Evolutionary conservation across 2,888 invertebrate species (phyloP).

Genomic region (Dryobota labecula): DNA sequence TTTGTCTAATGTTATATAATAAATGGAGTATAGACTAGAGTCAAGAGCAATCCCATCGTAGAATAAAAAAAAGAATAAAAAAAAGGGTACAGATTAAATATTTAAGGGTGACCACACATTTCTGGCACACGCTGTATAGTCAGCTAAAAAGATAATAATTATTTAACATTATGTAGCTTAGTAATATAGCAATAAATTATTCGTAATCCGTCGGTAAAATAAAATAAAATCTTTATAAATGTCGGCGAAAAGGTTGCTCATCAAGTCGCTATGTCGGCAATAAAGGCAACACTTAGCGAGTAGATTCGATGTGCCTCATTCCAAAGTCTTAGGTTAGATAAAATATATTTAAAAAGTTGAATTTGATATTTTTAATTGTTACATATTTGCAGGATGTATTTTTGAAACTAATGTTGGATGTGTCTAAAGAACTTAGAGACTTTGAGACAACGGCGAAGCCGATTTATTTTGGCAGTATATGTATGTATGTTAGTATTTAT

Average conservation of each 20-base stretch:
- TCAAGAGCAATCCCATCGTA: too few species aligned
- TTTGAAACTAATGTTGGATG: not conserved
- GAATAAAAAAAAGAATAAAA: too few species aligned
- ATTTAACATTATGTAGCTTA: not conserved
- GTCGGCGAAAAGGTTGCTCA: not conserved
- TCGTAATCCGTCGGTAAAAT: not conserved
- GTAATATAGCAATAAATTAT: conserved; percentile 25
- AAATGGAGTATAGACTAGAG: too few species aligned
- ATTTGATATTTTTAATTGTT: conserved; percentile 62
- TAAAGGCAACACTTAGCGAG: conserved; percentile 31
- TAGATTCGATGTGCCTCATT: conserved; percentile 75
- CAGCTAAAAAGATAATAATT: not conserved
- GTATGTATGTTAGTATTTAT: not conserved
- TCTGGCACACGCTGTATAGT: not conserved
- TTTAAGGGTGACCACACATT: not conserved
- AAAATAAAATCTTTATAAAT: not conserved
- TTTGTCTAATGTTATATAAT: too few species aligned
- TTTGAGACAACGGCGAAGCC: too few species aligned
- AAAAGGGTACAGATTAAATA: too few species aligned
- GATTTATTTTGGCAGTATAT: not conserved
- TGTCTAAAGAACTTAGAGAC: too few species aligned
- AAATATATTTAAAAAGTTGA: conserved; percentile 54
- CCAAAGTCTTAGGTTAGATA: conserved; percentile 69
- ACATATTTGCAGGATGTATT: conserved; percentile 28
- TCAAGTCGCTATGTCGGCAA: not conserved